Conservation (phyloP, 2,888 invertebrate genomes). For the Drosophila basisetae region DNA sequence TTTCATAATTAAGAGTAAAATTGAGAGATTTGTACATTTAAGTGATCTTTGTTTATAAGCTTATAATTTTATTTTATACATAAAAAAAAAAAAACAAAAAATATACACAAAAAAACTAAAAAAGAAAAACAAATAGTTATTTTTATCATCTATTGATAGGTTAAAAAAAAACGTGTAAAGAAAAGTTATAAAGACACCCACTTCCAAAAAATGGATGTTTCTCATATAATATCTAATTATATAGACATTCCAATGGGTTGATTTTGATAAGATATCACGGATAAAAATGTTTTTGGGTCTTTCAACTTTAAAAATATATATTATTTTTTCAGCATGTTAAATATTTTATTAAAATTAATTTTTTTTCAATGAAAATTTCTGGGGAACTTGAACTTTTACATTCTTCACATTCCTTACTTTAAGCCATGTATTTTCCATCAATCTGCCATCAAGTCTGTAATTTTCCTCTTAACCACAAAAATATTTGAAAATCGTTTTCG, state of each 20-base stretch:
- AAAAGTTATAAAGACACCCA: background rate
- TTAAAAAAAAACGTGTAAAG: background rate
- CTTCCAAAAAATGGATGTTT: background rate
- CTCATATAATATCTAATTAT: background rate
- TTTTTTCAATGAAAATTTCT: rapidly evolving
- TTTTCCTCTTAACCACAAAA: background rate
- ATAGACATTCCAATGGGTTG: background rate
- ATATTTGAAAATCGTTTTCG: background rate
- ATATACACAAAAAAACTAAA: slow-evolving; percentile 70
- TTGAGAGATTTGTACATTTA: slow-evolving; percentile 84
- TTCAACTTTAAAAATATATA: background rate
- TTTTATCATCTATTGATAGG: background rate
- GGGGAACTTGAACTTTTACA: background rate
- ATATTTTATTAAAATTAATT: background rate
- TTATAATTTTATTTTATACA: slow-evolving; percentile 84
- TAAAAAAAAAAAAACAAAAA: slow-evolving; percentile 63
- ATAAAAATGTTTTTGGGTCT: background rate
- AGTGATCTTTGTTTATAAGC: slow-evolving; percentile 84
- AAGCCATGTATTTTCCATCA: background rate
- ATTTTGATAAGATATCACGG: background rate
- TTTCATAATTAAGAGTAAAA: slow-evolving; percentile 68
- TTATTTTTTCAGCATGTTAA: background rate
- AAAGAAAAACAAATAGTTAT: slow-evolving; percentile 30
- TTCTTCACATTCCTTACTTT: background rate
- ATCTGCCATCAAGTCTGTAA: background rate